Evolutionary conservation across 2,888 invertebrate species (phyloP).

Genomic region (Tipula lateralis): DNA sequence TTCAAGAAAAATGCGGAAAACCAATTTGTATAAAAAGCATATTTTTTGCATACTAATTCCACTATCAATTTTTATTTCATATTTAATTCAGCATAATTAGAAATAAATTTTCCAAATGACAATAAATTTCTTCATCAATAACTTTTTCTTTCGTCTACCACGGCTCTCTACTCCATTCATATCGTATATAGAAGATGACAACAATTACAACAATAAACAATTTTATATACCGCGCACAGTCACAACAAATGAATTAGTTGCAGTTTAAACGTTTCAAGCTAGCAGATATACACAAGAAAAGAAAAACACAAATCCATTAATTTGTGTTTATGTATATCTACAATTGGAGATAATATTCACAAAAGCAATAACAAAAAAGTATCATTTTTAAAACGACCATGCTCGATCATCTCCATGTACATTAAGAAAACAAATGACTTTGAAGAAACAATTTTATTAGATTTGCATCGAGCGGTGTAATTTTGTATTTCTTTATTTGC

Average conservation of each 20-base stretch:
- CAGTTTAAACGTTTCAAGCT: background rate
- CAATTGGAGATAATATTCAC: background rate
- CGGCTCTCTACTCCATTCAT: background rate
- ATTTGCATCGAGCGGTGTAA: background rate
- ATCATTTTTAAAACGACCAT: background rate
- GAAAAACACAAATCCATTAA: background rate
- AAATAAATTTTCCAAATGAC: background rate
- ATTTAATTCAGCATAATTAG: background rate
- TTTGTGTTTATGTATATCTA: background rate
- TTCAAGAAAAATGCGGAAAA: background rate
- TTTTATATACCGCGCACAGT: background rate
- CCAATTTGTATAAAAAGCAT: background rate
- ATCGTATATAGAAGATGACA: background rate
- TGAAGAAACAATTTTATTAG: background rate
- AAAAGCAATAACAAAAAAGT: background rate
- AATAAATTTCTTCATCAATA: background rate
- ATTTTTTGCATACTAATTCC: background rate
- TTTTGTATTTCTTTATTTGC: background rate
- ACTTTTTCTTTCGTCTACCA: background rate
- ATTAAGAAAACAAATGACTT: slow-evolving; percentile 19
- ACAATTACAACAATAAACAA: background rate
- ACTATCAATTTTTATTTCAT: background rate
- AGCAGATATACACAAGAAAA: background rate
- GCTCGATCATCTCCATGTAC: background rate
- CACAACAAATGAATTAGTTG: slow-evolving; percentile 24